phyloP scores from a whole-genome alignment of 2,888 invertebrate genomes.

The Drosophila austrosaltans region DNA sequence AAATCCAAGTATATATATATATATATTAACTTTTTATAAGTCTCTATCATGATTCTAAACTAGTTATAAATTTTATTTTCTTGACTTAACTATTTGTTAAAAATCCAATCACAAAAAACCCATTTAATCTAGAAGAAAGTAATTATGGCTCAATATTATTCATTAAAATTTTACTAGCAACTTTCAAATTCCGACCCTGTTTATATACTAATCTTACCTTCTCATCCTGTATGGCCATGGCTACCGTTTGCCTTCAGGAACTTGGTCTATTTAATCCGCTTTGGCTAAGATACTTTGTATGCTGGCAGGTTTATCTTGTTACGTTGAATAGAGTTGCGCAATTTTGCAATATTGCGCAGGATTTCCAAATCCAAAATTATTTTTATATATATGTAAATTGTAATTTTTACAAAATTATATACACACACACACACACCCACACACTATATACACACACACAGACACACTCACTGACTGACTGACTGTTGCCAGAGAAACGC shows the following conservation, averaged over 20 bases:
- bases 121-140: no score
- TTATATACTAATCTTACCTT: constrained; percentile 47
- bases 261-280: constrained; percentile 47
- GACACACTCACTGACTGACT: constrained; percentile 8
- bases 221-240: constrained; percentile 55
- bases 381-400: constrained; percentile 13
- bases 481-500: constrained; percentile 14
- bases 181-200: not conserved
- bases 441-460: not conserved
- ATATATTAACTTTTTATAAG: no score
- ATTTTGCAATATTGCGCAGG: constrained; percentile 40
- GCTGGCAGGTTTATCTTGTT: constrained; percentile 6
- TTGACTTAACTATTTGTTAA: no score
- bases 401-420: constrained; percentile 50
- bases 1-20: no score
- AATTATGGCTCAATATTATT: no score
- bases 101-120: no score
- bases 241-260: constrained; percentile 34
- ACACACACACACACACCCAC: constrained; percentile 20
- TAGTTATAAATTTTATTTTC: no score
- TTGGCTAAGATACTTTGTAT: constrained; percentile 33
- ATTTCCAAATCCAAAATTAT: constrained; percentile 18
- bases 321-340: constrained; percentile 36
- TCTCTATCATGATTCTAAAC: no score
- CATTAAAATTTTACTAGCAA: not conserved